Base-by-base conservation (phyloP, 2,797 vertebrate species). In the Molossus alvarezi region DNA sequence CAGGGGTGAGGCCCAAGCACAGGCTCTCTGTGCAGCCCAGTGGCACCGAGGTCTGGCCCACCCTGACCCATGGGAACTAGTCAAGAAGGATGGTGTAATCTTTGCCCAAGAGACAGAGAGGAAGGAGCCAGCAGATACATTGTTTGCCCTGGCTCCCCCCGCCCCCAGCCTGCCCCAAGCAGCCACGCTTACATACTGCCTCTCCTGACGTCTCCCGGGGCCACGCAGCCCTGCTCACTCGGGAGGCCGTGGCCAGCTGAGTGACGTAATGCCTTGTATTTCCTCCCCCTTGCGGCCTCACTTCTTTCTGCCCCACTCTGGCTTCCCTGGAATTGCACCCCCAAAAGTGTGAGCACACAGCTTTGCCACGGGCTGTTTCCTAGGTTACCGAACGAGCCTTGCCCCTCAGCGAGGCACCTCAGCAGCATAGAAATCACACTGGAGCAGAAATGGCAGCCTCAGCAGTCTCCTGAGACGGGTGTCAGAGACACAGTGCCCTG, bases 141-240 rank as follows among this genome's bases (percentile, higher is more conserved):
- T 1, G 17, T 14, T 37, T 12, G 17, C 25, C 55, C 23, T 37
- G 21, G 64, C 48, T 9, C 20, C 41, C 53, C 37, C 41, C 25
- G 48, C 51, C 48, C 48, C 33, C 48, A 18, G n/a, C 69, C 51
- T 23, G 51, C 10, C 23, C n/a, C 2, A 41, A 45, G 17, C 25
- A 21, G 14, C 18, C 20, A 18, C 2, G 25, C 5, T 53, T 58
- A 57, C 23, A 11, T 0, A 3, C 2, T 6, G 25, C n/a, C 29
- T 64, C 71, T 45, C 60, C 48, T 23, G 33, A 53, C 1, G 17
- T 48, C 41, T 27, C 15, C 1, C 0, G 21, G 37, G 41, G 41
- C 79, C 33, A 27, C 0, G 3, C 5, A 27, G 41, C 51, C 12
- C 0, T 4, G 20, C 37, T n/a, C 14, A 27, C 21, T 71, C 5